Evolutionary conservation across 1,140 invertebrate species (phyloP).

Genomic region (Cryptotermes secundus): DNA sequence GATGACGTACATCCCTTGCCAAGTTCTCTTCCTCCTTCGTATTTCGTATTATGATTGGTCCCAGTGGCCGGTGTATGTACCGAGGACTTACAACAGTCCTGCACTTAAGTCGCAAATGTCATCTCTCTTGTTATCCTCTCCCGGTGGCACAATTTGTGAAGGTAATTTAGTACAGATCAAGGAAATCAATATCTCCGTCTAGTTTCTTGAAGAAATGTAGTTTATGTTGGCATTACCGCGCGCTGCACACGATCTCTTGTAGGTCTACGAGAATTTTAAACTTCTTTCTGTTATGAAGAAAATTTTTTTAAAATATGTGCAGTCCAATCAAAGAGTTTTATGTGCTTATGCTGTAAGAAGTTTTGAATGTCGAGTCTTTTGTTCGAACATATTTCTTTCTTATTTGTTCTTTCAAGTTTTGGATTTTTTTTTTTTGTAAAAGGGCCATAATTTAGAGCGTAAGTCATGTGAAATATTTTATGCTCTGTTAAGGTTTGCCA

Average conservation of each 20-base stretch:
- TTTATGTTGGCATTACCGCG: background rate
- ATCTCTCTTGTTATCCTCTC: background rate
- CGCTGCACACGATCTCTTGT: background rate
- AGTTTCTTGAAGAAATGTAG: background rate
- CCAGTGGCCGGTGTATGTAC: background rate
- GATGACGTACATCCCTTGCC: background rate
- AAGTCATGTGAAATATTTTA: too few species aligned
- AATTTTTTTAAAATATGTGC: background rate
- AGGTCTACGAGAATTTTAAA: background rate
- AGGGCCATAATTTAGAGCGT: too few species aligned
- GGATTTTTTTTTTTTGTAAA: too few species aligned
- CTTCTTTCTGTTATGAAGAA: background rate
- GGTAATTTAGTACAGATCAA: background rate
- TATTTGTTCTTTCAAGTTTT: too few species aligned
- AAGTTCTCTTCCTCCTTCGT: background rate
- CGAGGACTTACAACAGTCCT: background rate
- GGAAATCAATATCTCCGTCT: background rate
- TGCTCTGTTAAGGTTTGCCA: too few species aligned
- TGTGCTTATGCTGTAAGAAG: too few species aligned
- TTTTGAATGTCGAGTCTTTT: too few species aligned
- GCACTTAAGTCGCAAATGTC: background rate
- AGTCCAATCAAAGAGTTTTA: background rate
- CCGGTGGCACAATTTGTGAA: background rate
- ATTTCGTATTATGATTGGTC: background rate
- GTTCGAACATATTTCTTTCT: too few species aligned